phyloP scores from a whole-genome alignment of 2,113 vertebrate species.

The Hippocampus zosterae region DNA sequence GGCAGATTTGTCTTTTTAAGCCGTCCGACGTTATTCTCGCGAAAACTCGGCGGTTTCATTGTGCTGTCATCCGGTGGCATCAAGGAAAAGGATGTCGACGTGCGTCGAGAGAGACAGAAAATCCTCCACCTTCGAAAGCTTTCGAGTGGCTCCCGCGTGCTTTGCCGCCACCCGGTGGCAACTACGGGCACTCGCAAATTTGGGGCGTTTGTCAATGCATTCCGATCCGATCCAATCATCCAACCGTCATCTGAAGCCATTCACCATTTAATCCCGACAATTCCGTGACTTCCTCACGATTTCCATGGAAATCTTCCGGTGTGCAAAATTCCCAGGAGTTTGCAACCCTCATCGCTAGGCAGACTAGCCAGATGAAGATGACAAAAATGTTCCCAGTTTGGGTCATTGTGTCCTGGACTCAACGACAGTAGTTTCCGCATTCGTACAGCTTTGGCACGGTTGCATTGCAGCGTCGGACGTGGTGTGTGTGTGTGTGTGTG shows the following conservation, averaged over 20 bases:
- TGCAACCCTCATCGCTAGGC: conserved; percentile 19
- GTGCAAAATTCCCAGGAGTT: background rate
- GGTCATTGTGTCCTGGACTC: conserved; percentile 25
- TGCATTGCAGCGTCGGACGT: conserved; percentile 3
- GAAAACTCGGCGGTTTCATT: too few species aligned
- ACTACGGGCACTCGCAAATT: background rate
- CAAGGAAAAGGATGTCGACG: too few species aligned
- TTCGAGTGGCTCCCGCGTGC: background rate
- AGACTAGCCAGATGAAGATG: conserved; percentile 16
- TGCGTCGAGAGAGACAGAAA: too few species aligned
- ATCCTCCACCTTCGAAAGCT: too few species aligned
- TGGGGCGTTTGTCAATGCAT: background rate
- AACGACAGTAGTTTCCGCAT: conserved; percentile 41
- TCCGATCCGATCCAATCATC: background rate
- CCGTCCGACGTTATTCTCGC: background rate
- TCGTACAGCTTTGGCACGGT: conserved; percentile 33
- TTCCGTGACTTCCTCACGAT: too few species aligned
- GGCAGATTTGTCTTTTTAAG: too few species aligned
- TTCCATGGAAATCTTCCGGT: background rate
- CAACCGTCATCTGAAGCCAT: too few species aligned
- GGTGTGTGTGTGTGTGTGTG: background rate
- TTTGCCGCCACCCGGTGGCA: background rate
- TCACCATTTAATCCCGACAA: too few species aligned
- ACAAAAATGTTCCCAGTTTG: conserved; percentile 28
- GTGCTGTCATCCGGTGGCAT: background rate